Conservation (phyloP, 2,888 invertebrate species). For the Bombylius discolor region DNA sequence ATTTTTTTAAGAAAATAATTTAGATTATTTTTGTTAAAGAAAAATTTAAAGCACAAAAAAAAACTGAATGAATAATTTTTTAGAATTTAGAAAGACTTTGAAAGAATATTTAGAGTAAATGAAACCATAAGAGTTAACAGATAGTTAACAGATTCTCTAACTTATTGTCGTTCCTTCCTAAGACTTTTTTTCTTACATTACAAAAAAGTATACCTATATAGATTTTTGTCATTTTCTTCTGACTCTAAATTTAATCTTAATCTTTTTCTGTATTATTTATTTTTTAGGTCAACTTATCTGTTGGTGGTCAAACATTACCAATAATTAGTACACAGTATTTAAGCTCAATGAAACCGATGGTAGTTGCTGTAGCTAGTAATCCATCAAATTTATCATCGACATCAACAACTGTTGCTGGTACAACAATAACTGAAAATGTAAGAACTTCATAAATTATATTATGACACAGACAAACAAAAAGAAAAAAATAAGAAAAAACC, state of each 20-base stretch:
- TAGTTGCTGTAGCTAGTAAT: conserved; percentile 20
- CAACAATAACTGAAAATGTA: conserved; percentile 36
- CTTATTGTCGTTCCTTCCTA: neutral
- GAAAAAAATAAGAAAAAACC: no score
- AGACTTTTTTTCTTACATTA: neutral
- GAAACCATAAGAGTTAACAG: no score
- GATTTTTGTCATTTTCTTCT: neutral
- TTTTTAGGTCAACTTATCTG: conserved; percentile 19
- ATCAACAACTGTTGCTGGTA: conserved; percentile 24
- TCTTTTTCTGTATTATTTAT: conserved; percentile 2
- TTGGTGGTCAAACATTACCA: conserved; percentile 18
- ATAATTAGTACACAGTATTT: conserved; percentile 20
- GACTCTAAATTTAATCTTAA: neutral
- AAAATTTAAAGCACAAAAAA: no score
- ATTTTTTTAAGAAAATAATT: no score
- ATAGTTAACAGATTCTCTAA: no score
- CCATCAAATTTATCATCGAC: conserved; percentile 20
- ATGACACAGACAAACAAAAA: no score
- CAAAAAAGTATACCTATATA: neutral
- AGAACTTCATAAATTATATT: conserved; percentile 26
- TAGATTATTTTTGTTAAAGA: no score
- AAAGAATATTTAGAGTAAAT: no score
- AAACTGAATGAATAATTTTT: no score
- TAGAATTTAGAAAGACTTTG: no score
- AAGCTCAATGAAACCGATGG: conserved; percentile 22